Percentiles rank a stretch among this genome's conserved stretches.
Conservation (phyloP, 1,140 invertebrate genomes). For the Euschistus heros region DNA sequence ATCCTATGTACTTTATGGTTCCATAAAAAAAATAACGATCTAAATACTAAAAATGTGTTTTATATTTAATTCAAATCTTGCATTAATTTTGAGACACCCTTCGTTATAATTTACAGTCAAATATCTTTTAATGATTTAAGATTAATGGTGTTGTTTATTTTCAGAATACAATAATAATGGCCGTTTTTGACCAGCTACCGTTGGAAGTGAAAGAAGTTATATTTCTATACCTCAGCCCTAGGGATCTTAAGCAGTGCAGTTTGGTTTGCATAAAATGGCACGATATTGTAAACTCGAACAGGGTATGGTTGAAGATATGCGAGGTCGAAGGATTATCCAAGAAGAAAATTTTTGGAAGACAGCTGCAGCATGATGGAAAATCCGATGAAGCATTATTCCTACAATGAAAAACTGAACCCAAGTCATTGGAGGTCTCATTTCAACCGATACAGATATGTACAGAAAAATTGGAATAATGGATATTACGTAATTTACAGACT, state of each 20-base stretch:
- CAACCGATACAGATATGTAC: background rate
- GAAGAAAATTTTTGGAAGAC: background rate
- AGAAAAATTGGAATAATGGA: background rate
- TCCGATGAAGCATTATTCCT: background rate
- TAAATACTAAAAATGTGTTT: too few relatives aligned
- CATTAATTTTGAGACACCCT: too few relatives aligned
- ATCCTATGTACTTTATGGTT: too few relatives aligned
- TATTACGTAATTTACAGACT: background rate
- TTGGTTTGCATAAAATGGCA: conserved; percentile 3
- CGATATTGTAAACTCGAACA: background rate
- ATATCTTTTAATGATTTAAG: too few relatives aligned
- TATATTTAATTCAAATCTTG: too few relatives aligned
- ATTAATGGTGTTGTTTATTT: too few relatives aligned
- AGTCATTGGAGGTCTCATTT: conserved; percentile 5
- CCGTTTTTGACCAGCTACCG: background rate
- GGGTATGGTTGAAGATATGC: conserved; percentile 1
- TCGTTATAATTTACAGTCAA: too few relatives aligned
- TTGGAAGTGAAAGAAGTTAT: conserved; percentile 5
- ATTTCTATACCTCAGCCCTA: background rate
- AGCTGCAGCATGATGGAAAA: background rate
- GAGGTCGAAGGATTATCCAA: background rate
- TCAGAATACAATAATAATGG: background rate
- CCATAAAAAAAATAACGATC: too few relatives aligned
- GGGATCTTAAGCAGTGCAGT: background rate
- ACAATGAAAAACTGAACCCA: background rate